Base-by-base conservation (phyloP, 1,140 invertebrate species). In the Leptinotarsa texana region DNA sequence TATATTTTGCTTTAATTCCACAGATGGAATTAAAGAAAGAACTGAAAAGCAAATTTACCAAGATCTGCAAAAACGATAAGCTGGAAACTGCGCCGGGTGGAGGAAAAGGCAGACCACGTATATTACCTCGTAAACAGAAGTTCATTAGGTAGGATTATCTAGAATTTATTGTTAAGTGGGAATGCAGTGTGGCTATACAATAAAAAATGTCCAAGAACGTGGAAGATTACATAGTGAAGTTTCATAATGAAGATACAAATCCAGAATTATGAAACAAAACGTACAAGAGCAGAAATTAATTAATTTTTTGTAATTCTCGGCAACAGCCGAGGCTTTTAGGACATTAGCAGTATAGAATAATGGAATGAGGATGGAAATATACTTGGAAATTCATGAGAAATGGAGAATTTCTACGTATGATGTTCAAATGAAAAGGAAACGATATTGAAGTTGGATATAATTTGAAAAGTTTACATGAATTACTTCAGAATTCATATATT, bases 91-190 rank as follows among this genome's bases (percentile, higher is more conserved):
- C 51, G 51, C 3, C n/a, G 13, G 15, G 15, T 57, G 13, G 13
- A 57, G n/a, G 4, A 18, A 57, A 13, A 18, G 51, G n/a, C 51
- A 57, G 51, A 57, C 6, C 15, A 57, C 51, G 51, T 57, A 57
- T 57, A 57, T 57, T 57, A 57, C 51, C 15, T 57, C 15, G 51
- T 57, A 57, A 57, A 57, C 51, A 57, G 51, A 57, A 57, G 51
- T 57, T 57, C 51, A 57, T 57, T 57, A 17, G 51, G 51, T 17
- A 18, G n/a, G 51, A 57, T 57, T 57, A 57, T 57, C 51, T 57
- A 57, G 51, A 57, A 57, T 57, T 57, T 57, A 57, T 57, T 57
- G 51, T 57, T 42, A 57, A 57, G 51, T 57, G n/a, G 51, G n/a
- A 18, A 57, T 18, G 51, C 51, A 18, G 51, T 57, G 51, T 57